These are phyloP conservation scores for Hiodon alosoides DNA, from an alignment of 2,113 vertebrate species.

Conservation along the genomic window DNA sequence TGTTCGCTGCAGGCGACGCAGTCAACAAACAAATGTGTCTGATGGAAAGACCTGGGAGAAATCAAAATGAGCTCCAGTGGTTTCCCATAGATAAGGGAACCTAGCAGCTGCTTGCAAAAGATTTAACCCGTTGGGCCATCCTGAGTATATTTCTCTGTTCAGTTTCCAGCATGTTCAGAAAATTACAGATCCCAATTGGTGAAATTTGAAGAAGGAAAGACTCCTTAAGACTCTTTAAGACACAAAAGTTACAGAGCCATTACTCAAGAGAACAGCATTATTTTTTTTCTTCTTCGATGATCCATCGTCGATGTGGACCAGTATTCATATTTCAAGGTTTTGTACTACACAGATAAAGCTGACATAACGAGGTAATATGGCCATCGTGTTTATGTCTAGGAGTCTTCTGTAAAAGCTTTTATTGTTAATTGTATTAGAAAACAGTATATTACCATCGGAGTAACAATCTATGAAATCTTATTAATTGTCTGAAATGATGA, in stretches of 20 bases:
- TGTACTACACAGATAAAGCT: too few species aligned
- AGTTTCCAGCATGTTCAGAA: constrained; percentile 70
- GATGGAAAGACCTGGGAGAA: constrained; percentile 60
- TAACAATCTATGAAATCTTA: background rate
- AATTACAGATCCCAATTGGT: constrained; percentile 59
- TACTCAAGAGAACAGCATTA: constrained; percentile 64
- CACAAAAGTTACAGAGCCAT: constrained; percentile 70
- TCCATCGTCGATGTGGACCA: too few species aligned
- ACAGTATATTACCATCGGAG: too few species aligned
- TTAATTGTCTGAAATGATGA: background rate
- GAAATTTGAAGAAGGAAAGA: constrained; percentile 61
- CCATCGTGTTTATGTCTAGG: too few species aligned
- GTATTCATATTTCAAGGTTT: too few species aligned
- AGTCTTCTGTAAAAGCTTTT: too few species aligned
- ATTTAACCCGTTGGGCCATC: constrained; percentile 63
- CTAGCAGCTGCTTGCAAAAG: constrained; percentile 52
- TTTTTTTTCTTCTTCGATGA: constrained; percentile 54
- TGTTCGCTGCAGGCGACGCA: constrained; percentile 36
- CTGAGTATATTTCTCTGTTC: constrained; percentile 61
- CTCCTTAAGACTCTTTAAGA: constrained; percentile 66
- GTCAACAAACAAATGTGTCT: constrained; percentile 39
- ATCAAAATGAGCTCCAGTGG: constrained; percentile 61
- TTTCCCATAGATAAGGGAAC: constrained; percentile 48
- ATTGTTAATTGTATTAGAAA: too few species aligned
- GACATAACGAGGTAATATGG: too few species aligned